Evolutionary conservation across 1,140 invertebrate species (phyloP), one percentile per base, ranked within the genome.

Genomic region (Tetramorium simillimum): DNA sequence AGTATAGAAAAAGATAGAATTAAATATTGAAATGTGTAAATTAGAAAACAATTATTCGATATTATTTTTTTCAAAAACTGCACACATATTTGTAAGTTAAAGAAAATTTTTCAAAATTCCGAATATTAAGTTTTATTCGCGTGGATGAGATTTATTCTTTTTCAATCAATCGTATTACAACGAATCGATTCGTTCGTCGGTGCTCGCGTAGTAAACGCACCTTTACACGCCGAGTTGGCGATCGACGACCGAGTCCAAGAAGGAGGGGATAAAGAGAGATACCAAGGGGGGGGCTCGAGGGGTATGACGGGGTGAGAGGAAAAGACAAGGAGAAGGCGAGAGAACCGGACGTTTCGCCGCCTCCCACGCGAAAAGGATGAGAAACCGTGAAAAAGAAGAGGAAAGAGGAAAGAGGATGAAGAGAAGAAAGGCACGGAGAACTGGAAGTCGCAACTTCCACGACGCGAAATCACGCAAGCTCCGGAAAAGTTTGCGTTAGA

Each of bases 331-430:
- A 78, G 62, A 46, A 16, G 63, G 76, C 82, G 88, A 91, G 93
- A 93, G 93, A 94, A 94, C 91, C 91, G 86, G 85, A 75, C 75
- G 84, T 91, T 84, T 40, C 88, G 80, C 70, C 85, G 90, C 93
- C 91, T 94, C 93, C 93, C 93, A 94, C 93, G 93, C 92, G 89
- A 90, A 73, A 86, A 88, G 58, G 86, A 73, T 72, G 78, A 82
- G 69, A 58, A 78, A 86, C 72, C 40, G 49, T 60, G 77, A 75
- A 89, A 87, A 85, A 86, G 62, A 70, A 21, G 37, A 43, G 63
- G 37, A 37, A 73, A 28, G 65, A 70, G 16, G 16, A 49, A 67
- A 70, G 46, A 21, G 28, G 46, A 49, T 5, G n/a, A 18, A 6
- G 18, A 46, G 24, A 58, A 40, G 73, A 40, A 77, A 70, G 18